A percentile compares a stretch with the other conserved stretches of the same genome.
Conservation (phyloP, 2,797 vertebrate genomes). For the Erethizon dorsatum region DNA sequence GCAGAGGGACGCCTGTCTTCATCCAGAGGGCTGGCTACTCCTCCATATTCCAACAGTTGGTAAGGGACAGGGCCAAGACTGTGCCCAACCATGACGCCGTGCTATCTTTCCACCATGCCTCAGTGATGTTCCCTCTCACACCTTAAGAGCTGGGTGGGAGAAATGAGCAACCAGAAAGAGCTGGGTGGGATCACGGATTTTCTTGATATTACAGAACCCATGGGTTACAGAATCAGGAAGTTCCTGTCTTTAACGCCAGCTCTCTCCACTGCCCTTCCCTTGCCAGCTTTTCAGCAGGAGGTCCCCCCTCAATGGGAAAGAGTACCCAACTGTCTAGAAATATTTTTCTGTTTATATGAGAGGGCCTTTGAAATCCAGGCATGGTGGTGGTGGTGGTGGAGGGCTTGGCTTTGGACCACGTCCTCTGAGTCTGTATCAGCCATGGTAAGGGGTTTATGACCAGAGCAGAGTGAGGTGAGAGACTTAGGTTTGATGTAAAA, state of each 20-base stretch:
- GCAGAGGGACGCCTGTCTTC: background rate
- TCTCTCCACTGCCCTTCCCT: background rate
- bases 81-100: background rate
- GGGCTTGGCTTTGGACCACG: background rate
- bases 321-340: background rate
- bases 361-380: background rate
- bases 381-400: background rate
- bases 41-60: background rate
- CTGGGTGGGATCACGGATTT: rapidly evolving
- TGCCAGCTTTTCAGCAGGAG: background rate
- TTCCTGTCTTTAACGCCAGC: background rate
- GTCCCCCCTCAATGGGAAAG: background rate
- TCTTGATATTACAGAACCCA: background rate
- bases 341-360: background rate
- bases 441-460: background rate
- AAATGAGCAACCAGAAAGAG: background rate
- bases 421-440: background rate
- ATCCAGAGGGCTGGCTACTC: background rate
- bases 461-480: background rate
- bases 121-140: background rate
- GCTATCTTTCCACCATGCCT: background rate
- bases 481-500: background rate
- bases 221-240: background rate
- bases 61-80: background rate
- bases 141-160: background rate